These are phyloP conservation scores for Sebastes trivittatus DNA, from an alignment of 2,797 vertebrate species.

Conservation along the genomic window DNA sequence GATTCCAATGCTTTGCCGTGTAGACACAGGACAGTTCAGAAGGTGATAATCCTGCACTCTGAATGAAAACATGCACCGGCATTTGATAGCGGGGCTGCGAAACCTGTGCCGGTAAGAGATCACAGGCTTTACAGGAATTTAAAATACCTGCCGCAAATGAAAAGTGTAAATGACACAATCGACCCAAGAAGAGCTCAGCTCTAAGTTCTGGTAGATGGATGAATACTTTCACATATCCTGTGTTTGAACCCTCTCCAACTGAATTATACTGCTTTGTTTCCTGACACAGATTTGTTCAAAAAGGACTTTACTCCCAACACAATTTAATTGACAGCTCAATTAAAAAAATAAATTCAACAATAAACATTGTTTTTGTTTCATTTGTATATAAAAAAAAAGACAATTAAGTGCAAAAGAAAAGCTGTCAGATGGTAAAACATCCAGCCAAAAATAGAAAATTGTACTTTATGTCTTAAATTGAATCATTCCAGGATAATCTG, in stretches of 20 bases:
- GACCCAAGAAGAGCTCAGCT: neutral
- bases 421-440: neutral
- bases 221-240: neutral
- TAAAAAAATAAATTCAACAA: neutral
- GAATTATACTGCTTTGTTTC: neutral
- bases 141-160: neutral
- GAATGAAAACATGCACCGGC: neutral
- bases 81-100: neutral
- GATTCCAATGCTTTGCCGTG: neutral
- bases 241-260: neutral
- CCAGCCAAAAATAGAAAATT: conserved; percentile 5
- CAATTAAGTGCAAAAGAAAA: neutral
- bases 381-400: conserved; percentile 3
- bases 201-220: neutral
- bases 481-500: conserved; percentile 18
- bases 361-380: neutral
- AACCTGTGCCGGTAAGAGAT: neutral
- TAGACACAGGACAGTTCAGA: conserved; percentile 4
- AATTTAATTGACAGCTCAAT: neutral
- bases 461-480: conserved; percentile 7
- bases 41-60: neutral
- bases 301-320: neutral
- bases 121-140: neutral
- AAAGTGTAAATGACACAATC: neutral
- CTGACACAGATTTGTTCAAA: neutral